A percentile compares a stretch with the other conserved stretches of the same genome.
Evolutionary conservation across 2,113 vertebrate species (phyloP).

Genomic region (Hemichromis elongatus): DNA sequence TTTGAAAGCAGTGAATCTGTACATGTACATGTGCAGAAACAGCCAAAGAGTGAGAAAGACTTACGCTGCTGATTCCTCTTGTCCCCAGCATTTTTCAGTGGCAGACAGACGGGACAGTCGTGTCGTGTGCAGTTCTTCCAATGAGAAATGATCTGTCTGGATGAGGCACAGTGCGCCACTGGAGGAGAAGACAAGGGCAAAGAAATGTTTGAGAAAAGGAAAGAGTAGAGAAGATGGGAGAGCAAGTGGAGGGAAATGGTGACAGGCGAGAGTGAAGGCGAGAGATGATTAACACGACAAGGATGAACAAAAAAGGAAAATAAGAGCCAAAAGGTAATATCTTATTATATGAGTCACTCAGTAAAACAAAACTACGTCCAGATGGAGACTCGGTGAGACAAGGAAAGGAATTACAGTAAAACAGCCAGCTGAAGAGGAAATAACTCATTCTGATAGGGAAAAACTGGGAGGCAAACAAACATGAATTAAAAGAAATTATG

Average conservation of each 20-base stretch:
- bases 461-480: background rate
- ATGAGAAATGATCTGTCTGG: slow-evolving; percentile 99
- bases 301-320: slow-evolving; percentile 48
- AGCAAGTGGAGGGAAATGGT: background rate
- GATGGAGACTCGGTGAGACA: slow-evolving; percentile 72
- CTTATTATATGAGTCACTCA: slow-evolving; percentile 65
- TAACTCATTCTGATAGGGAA: background rate
- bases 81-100: slow-evolving; percentile 96
- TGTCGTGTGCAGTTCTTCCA: slow-evolving; percentile 99
- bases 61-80: slow-evolving; percentile 97
- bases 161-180: slow-evolving; percentile 98
- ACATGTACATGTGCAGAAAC: background rate
- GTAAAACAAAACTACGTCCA: slow-evolving; percentile 27
- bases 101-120: slow-evolving; percentile 96
- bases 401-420: background rate
- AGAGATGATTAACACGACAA: slow-evolving; percentile 76
- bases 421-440: background rate
- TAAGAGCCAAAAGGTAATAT: background rate
- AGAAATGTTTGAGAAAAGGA: background rate
- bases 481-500: background rate
- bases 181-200: background rate
- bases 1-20: background rate
- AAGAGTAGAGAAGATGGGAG: background rate
- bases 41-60: slow-evolving; percentile 41
- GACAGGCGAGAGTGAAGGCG: slow-evolving; percentile 69